Conservation (phyloP, 2,888 invertebrate genomes). For the Mayetiola destructor region DNA sequence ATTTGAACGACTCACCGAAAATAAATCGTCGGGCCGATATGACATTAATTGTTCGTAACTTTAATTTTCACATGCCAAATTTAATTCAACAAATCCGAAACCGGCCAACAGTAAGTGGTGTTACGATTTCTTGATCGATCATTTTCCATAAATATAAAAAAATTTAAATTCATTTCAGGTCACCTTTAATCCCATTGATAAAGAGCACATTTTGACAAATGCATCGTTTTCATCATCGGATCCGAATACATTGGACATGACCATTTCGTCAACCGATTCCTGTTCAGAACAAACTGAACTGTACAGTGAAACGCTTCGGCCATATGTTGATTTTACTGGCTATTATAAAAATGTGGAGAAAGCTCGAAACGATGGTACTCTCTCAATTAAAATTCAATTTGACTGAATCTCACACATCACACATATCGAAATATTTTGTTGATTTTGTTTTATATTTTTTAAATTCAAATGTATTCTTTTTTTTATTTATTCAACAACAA, state of each 20-base stretch:
- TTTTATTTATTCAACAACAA: neutral
- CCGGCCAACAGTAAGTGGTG: slow-evolving; percentile 15
- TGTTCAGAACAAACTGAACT: slow-evolving; percentile 19
- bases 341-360: slow-evolving; percentile 59
- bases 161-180: slow-evolving; percentile 29
- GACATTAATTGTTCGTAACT: slow-evolving; percentile 71
- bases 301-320: slow-evolving; percentile 48
- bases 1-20: slow-evolving; percentile 29
- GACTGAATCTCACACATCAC: slow-evolving; percentile 21
- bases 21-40: slow-evolving; percentile 63
- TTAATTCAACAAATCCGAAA: slow-evolving; percentile 30
- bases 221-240: slow-evolving; percentile 28
- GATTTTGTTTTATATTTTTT: neutral
- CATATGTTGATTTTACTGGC: slow-evolving; percentile 74
- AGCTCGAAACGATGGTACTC: slow-evolving; percentile 47
- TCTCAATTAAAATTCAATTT: slow-evolving; percentile 48
- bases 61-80: slow-evolving; percentile 62
- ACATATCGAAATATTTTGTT: neutral
- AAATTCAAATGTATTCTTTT: neutral
- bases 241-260: slow-evolving; percentile 28
- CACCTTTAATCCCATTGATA: slow-evolving; percentile 47
- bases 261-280: slow-evolving; percentile 23
- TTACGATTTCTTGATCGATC: neutral
- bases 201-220: slow-evolving; percentile 29
- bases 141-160: neutral